Evolutionary conservation across 1,140 invertebrate genomes (phyloP).

Genomic region (Bombus ignitus): DNA sequence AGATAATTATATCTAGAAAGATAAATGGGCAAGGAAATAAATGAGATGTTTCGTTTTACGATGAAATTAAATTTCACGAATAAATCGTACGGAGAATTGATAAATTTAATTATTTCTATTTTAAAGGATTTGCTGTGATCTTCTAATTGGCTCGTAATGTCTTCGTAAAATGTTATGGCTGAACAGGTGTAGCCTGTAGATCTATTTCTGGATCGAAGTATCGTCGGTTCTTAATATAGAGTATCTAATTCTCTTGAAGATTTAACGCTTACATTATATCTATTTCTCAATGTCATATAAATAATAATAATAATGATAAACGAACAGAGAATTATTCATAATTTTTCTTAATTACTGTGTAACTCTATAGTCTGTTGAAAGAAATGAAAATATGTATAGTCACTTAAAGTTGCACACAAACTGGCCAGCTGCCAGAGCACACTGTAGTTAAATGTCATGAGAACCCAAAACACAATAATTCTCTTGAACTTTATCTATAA

Average conservation of each 20-base stretch:
- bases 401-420: neutral
- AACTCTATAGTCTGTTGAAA: neutral
- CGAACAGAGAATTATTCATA: no score
- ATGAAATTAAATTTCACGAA: neutral
- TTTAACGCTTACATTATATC: neutral
- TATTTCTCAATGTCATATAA: neutral
- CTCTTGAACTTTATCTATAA: neutral
- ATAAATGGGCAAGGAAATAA: neutral
- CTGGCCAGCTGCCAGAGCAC: constrained; percentile 12
- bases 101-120: constrained; percentile 7
- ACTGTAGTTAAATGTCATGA: constrained; percentile 27
- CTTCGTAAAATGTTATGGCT: neutral
- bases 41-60: neutral
- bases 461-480: constrained; percentile 41
- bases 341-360: neutral
- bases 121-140: neutral
- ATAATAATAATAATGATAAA: neutral
- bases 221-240: neutral
- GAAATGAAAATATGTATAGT: constrained; percentile 19
- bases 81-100: neutral
- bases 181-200: neutral
- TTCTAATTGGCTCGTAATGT: neutral
- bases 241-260: neutral
- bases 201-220: constrained; percentile 17
- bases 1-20: no score